These are phyloP conservation scores for Monochamus alternatus DNA, from an alignment of 2,888 invertebrate species.

Conservation along the genomic window DNA sequence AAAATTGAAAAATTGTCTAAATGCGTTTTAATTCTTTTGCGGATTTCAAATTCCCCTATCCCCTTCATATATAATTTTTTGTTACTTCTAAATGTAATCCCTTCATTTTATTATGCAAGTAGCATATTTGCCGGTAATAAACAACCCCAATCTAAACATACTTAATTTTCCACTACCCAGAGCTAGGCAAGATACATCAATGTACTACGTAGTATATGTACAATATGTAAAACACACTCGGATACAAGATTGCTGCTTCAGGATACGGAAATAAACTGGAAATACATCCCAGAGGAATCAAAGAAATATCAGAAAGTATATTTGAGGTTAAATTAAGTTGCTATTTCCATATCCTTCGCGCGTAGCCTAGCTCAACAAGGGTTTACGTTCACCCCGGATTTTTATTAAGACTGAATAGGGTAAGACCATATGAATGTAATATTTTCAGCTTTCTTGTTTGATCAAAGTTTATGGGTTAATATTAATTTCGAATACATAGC, in stretches of 20 bases:
- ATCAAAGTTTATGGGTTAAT: no score
- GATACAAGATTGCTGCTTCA: not conserved
- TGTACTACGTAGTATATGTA: not conserved
- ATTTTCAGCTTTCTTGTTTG: not conserved
- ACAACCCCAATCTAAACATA: no score
- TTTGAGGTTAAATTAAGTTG: conserved; percentile 9
- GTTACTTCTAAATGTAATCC: no score
- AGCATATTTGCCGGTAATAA: no score
- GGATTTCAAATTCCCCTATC: no score
- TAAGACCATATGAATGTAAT: not conserved
- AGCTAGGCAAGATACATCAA: not conserved
- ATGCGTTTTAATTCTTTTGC: no score
- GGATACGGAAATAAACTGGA: not conserved
- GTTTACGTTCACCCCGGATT: not conserved
- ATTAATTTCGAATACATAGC: no score
- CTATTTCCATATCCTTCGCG: not conserved
- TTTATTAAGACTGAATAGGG: not conserved
- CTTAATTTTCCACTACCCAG: not conserved
- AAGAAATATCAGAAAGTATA: conserved; percentile 13
- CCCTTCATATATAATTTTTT: no score
- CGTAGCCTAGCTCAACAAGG: not conserved
- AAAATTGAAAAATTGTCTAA: no score
- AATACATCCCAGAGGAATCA: conserved; percentile 5
- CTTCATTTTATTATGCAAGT: no score
- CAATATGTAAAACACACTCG: not conserved